Percentiles rank a stretch among this genome's conserved stretches.
Conservation (phyloP, 2,113 vertebrate genomes). For the Cisticola juncidis region DNA sequence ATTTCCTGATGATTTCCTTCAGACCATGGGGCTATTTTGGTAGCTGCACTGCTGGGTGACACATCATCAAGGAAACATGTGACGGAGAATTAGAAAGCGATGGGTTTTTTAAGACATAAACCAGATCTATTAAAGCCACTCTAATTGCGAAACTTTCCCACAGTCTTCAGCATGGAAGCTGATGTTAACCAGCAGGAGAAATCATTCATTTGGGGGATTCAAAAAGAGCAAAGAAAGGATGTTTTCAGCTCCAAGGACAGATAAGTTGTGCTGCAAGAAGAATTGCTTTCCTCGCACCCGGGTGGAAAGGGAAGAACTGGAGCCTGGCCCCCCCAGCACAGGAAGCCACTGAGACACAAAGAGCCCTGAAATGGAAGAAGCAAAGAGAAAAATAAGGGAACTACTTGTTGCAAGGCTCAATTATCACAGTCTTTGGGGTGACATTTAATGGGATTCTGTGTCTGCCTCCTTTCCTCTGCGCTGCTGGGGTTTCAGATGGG, state of each 20-base stretch:
- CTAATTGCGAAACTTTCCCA: constrained; percentile 35
- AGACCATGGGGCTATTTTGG: neutral
- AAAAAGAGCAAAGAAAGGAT: constrained; percentile 24
- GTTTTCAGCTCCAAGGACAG: constrained; percentile 27
- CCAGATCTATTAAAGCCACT: constrained; percentile 13
- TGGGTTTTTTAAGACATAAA: constrained; percentile 26
- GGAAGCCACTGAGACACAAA: constrained; percentile 54
- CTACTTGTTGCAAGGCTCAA: neutral
- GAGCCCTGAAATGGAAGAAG: neutral
- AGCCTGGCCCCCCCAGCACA: neutral
- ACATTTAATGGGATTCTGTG: neutral
- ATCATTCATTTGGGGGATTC: neutral
- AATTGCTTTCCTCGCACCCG: neutral
- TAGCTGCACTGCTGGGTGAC: neutral
- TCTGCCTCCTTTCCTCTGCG: neutral
- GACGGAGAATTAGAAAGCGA: constrained; percentile 28
- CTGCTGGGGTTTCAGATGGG: neutral
- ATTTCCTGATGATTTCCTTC: constrained; percentile 55
- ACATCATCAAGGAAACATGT: constrained; percentile 37
- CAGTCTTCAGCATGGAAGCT: constrained; percentile 12
- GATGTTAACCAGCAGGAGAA: constrained; percentile 36
- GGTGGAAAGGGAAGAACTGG: constrained; percentile 27
- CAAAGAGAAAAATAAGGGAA: constrained; percentile 2
- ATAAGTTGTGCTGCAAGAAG: neutral
- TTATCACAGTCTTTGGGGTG: neutral